These are phyloP conservation scores for Anthonomus grandis DNA, from an alignment of 1,140 invertebrate genomes.

Conservation along the genomic window DNA sequence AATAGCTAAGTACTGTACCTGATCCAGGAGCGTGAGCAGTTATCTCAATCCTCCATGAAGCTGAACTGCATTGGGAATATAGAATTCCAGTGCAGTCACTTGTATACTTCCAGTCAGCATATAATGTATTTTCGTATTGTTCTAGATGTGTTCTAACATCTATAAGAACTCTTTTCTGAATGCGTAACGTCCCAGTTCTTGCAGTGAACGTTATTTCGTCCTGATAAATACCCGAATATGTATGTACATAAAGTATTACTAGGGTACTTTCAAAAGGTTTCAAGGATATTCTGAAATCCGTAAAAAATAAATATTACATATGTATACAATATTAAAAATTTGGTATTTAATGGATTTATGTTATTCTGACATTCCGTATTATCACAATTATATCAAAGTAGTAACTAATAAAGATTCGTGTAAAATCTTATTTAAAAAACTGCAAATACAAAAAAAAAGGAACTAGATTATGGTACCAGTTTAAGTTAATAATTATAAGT, in stretches of 20 bases:
- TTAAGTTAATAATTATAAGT: too few species aligned
- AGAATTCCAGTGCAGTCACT: conserved; percentile 52
- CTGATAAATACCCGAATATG: conserved; percentile 26
- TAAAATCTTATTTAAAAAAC: too few species aligned
- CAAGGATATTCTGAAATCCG: conserved; percentile 14
- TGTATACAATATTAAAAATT: too few species aligned
- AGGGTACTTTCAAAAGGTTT: conserved; percentile 29
- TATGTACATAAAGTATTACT: conserved; percentile 25
- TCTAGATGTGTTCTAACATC: conserved; percentile 42
- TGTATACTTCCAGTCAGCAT: conserved; percentile 49
- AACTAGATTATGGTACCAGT: too few species aligned
- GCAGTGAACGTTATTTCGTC: conserved; percentile 48
- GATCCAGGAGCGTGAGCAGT: conserved; percentile 50
- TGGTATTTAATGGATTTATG: too few species aligned
- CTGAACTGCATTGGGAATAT: conserved; percentile 48
- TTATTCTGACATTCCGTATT: too few species aligned
- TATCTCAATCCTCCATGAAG: conserved; percentile 52
- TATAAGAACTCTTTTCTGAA: conserved; percentile 49
- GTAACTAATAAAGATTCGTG: too few species aligned
- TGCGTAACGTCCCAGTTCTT: conserved; percentile 35
- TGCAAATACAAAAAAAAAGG: too few species aligned
- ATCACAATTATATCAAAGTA: too few species aligned
- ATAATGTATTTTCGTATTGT: conserved; percentile 46
- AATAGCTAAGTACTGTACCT: conserved; percentile 44
- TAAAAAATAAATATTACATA: too few species aligned